These are phyloP conservation scores for Oligia latruncula DNA, from an alignment of 2,888 invertebrate genomes.

Conservation along the genomic window DNA sequence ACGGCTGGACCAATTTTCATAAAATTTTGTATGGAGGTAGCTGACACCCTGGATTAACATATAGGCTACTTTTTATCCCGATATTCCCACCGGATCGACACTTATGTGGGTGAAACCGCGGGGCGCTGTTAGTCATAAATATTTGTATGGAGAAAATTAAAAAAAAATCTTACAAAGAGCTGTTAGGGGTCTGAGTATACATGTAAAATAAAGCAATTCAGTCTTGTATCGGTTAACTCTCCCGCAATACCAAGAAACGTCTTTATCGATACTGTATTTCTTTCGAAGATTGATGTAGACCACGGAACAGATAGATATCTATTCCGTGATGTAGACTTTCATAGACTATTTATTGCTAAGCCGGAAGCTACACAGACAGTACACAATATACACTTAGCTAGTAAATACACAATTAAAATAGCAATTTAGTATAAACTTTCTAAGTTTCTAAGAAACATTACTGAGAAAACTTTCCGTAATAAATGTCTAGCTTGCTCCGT, in stretches of 20 bases:
- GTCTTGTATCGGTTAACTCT: not conserved
- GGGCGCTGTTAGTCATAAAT: no score
- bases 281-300: not conserved
- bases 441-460: constrained; percentile 38
- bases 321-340: not conserved
- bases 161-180: not conserved
- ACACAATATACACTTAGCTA: constrained; percentile 2
- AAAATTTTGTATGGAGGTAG: no score
- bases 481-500: constrained; percentile 20
- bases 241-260: not conserved
- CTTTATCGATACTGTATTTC: not conserved
- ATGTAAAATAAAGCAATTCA: not conserved
- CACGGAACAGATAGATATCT: no score
- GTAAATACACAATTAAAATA: constrained; percentile 41
- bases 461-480: constrained; percentile 33
- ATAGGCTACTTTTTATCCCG: no score
- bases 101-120: no score
- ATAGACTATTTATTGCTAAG: not conserved
- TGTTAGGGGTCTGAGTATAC: not conserved
- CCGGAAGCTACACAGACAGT: not conserved
- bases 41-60: no score
- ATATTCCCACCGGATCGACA: no score
- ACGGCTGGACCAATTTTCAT: no score
- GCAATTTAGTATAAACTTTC: constrained; percentile 32
- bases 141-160: not conserved